Percentiles rank a stretch among this genome's conserved stretches.
phyloP scores from a whole-genome alignment of 2,797 vertebrate species.

The Cottoperca gobio region DNA sequence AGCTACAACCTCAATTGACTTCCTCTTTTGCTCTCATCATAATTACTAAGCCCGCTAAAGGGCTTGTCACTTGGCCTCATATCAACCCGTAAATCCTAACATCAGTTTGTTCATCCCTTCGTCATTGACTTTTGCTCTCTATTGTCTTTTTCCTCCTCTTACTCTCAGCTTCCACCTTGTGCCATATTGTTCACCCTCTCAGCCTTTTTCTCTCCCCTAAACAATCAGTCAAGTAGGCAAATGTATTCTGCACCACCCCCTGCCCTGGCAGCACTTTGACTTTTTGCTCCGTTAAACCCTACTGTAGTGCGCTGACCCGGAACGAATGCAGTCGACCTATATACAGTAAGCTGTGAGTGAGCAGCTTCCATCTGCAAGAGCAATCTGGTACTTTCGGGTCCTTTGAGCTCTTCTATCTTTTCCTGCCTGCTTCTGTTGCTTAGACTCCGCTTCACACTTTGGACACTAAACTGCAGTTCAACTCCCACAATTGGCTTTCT shows the following conservation, averaged over 20 bases:
- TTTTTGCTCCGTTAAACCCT: constrained; percentile 65
- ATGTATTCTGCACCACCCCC: constrained; percentile 22
- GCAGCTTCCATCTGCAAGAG: constrained; percentile 71
- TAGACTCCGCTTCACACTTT: constrained; percentile 67
- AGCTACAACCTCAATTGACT: neutral
- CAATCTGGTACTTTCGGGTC: constrained; percentile 59
- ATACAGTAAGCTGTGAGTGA: constrained; percentile 75
- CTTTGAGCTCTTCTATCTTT: constrained; percentile 65
- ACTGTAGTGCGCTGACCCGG: constrained; percentile 69
- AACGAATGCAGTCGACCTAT: constrained; percentile 75
- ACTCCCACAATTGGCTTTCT: constrained; percentile 69
- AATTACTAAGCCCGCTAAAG: neutral
- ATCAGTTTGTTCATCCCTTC: constrained; percentile 5
- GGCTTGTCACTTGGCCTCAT: neutral
- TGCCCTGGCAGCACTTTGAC: constrained; percentile 42
- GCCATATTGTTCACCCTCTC: constrained; percentile 3
- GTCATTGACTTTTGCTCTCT: neutral
- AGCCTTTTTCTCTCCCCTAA: constrained; percentile 4
- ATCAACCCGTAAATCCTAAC: neutral
- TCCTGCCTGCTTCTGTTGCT: constrained; percentile 53
- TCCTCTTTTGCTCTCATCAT: neutral
- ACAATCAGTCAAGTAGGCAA: constrained; percentile 20
- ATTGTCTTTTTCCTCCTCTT: neutral
- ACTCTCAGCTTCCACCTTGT: constrained; percentile 11
- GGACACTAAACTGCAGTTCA: constrained; percentile 71